Evolutionary conservation across 1,140 invertebrate genomes (phyloP), one percentile per base, ranked within the genome.

Genomic region (Atta cephalotes): DNA sequence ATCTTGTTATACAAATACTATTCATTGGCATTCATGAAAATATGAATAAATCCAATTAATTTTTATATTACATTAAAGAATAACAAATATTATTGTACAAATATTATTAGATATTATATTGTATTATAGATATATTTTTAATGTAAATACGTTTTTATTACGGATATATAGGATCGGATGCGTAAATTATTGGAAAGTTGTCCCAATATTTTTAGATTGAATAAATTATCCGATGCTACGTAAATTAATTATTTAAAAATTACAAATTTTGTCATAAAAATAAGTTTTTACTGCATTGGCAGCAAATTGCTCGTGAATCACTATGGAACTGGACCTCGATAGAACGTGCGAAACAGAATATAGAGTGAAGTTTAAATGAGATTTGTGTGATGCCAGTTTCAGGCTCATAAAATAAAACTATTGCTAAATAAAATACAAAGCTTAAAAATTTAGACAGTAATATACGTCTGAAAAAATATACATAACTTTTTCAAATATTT

Each of bases 191-290:
- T 66, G 31, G 7, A 4, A 84, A 28, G 12, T 71, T 16, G 53
- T 35, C 49, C 16, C 16, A 25, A 71, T 76, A 45, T 25, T 70
- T 51, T 70, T 0, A 28, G 62, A 68, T 9, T 68, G 0, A 49
- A 85, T 85, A 87, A 87, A 89, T 86, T 85, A 87, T 60, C 70
- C 62, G 35, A 3, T 10, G 18, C 39, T 25, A 49, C 63, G 7
- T 49, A 51, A 81, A 87, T 66, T 90, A 90, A 90, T 90, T 70
- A 90, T 87, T 90, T 62, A 88, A 81, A 60, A 79, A 88, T 87
- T 74, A 70, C 63, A 89, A 89, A 90, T 90, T 87, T 49, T 49
- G 63, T 7, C 58, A 62, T 65, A 21, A 63, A 70, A 28, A 76
- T 90, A 90, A 85, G 70, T 76, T 35, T 14, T 76, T 60, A 39